Evolutionary conservation across 2,113 vertebrate species (phyloP).

Genomic region (Suncus etruscus): DNA sequence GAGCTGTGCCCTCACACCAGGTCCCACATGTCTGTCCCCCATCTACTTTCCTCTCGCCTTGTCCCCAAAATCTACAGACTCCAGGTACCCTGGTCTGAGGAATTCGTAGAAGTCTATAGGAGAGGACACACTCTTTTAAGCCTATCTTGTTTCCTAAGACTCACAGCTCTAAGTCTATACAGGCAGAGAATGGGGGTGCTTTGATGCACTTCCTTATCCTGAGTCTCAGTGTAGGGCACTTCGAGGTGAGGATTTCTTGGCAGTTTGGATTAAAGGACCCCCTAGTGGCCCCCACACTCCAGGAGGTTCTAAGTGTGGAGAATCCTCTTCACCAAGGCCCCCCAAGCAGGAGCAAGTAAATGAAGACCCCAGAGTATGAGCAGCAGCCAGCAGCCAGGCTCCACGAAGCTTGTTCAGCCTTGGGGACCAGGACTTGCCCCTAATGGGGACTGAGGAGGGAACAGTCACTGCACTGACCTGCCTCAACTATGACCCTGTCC

Average conservation of each 20-base stretch:
- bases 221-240: not conserved
- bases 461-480: too few relatives aligned
- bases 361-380: too few relatives aligned
- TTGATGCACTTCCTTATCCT: not conserved
- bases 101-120: too few relatives aligned
- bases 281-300: not conserved
- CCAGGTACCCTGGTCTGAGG: too few relatives aligned
- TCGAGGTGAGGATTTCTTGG: not conserved
- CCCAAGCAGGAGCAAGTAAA: not conserved
- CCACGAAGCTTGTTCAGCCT: not conserved
- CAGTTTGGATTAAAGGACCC: slow-evolving; percentile 21
- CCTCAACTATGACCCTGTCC: not conserved
- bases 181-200: not conserved
- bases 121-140: too few relatives aligned
- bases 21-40: too few relatives aligned
- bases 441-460: not conserved
- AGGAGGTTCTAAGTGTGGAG: not conserved
- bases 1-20: too few relatives aligned
- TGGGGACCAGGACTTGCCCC: too few relatives aligned
- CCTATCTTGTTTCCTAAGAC: too few relatives aligned
- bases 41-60: too few relatives aligned
- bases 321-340: not conserved
- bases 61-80: too few relatives aligned
- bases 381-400: not conserved
- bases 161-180: not conserved